Base-by-base conservation (phyloP, 30 jellyfish, hydroid and myxozoan genomes). In the Rhopilema esculentum region DNA sequence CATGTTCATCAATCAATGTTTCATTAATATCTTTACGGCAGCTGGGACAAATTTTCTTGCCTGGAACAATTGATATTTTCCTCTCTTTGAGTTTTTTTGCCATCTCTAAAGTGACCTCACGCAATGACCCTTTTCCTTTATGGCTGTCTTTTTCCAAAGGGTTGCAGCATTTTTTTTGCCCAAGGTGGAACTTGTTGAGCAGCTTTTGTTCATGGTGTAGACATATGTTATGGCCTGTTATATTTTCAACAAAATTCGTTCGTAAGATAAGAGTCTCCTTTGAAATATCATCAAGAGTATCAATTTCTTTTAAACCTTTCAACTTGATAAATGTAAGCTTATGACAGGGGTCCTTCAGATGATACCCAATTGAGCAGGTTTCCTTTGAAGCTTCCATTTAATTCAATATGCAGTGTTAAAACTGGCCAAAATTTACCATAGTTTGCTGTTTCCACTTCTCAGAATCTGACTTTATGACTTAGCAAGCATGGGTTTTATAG, bases 131-230 rank as follows among this genome's bases (percentile, higher is more conserved):
- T 78, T 32, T 78, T 16, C 79, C 78, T 22, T 16, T 27, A 31
- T 74, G 70, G 32, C 49, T 74, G 32, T 74, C 73, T 31, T 40
- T 30, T 74, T 74, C 32, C 24, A 74, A 74, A 23, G 88, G 88
- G 63, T 78, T 63, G 88, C 88, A 78, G 53, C 88, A 78, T 57
- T 31, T 78, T 17, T 23, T 78, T 78, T 78, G 49, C 29, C 70
- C 24, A 31, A 7, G 49, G 49, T 65, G 25, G 40, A 28, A 74
- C 40, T 20, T 74, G 70, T 74, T 74, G 70, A 74, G 85, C 49
- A 74, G 30, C 27, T 63, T 63, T n/a, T 19, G 29, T 25, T n/a
- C 27, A 63, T 19, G 29, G 73, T 25, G 73, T 63, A 63, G 30
- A 63, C 29, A 25, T n/a, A n/a, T 19, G 30, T 63, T 19, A 19